Conservation (phyloP, 2,888 invertebrate species). For the Spilarctia lutea region DNA sequence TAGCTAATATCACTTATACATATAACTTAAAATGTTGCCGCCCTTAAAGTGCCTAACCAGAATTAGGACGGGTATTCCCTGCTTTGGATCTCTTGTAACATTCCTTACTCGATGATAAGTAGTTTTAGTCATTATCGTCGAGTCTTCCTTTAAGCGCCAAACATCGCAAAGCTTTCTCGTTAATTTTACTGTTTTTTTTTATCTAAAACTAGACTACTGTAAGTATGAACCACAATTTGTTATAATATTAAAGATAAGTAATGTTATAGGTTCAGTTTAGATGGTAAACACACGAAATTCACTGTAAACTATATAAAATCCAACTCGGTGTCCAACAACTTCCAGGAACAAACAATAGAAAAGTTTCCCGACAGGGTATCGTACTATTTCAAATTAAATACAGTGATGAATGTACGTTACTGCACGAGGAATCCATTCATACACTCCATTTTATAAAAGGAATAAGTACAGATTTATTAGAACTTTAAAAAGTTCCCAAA, state of each 20-base stretch:
- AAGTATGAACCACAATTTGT: background rate
- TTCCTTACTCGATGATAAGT: background rate
- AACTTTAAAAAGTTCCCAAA: too few relatives aligned
- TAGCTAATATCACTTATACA: too few relatives aligned
- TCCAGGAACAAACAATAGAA: constrained; percentile 32
- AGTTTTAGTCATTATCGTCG: too few relatives aligned
- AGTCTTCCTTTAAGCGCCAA: too few relatives aligned
- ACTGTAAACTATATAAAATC: constrained; percentile 29
- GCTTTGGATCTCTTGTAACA: background rate
- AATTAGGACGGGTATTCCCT: background rate
- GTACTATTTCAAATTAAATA: constrained; percentile 54
- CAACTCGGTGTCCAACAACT: constrained; percentile 27
- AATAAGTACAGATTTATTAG: background rate
- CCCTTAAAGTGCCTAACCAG: background rate
- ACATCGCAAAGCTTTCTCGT: too few relatives aligned
- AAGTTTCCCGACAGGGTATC: constrained; percentile 41
- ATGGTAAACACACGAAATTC: background rate
- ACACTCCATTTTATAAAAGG: constrained; percentile 16
- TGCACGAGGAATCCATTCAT: constrained; percentile 37
- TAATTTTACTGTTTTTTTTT: too few relatives aligned
- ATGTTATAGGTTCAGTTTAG: background rate
- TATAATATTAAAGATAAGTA: background rate
- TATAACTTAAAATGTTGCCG: too few relatives aligned
- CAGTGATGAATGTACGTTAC: constrained; percentile 53
- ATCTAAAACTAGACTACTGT: too few relatives aligned